Percentiles rank a stretch among this genome's conserved stretches.
Evolutionary conservation across 2,888 invertebrate species (phyloP).

Genomic region (Pseudeuparius sepicola): DNA sequence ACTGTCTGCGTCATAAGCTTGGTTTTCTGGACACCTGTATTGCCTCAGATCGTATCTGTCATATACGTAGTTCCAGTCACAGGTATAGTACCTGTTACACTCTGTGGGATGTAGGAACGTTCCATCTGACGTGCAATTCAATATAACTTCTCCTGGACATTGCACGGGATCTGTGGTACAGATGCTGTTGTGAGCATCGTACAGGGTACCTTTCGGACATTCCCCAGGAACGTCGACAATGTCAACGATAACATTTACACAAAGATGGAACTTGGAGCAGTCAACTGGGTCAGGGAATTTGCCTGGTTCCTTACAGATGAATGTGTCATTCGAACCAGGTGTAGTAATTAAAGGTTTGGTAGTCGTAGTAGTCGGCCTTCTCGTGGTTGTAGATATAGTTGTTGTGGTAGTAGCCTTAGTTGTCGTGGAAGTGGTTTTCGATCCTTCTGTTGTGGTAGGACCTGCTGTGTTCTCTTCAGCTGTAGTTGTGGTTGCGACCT

Average conservation of each 20-base stretch:
- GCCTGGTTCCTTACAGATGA: conserved; percentile 26
- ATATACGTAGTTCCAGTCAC: conserved; percentile 42
- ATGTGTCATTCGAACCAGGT: conserved; percentile 13
- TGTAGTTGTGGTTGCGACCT: conserved; percentile 5
- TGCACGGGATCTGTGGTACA: conserved; percentile 30
- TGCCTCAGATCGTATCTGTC: conserved; percentile 43
- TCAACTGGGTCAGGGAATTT: conserved; percentile 28
- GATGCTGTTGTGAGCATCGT: conserved; percentile 25
- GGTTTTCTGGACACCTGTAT: conserved; percentile 41
- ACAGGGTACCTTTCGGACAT: conserved; percentile 28
- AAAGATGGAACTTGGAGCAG: conserved; percentile 30
- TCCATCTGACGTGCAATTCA: conserved; percentile 36
- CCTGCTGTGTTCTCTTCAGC: neutral
- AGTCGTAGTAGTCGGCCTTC: conserved; percentile 13
- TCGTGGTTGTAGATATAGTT: conserved; percentile 12
- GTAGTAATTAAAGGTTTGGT: conserved; percentile 7
- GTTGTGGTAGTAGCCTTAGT: conserved; percentile 4
- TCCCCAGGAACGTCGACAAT: conserved; percentile 25
- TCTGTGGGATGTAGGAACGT: conserved; percentile 41
- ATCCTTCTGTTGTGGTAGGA: conserved; percentile 1
- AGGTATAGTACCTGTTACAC: conserved; percentile 45
- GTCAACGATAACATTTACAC: conserved; percentile 25
- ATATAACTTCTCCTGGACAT: conserved; percentile 27
- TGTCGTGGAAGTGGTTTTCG: conserved; percentile 1
- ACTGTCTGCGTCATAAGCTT: conserved; percentile 38